Base-by-base conservation (phyloP, 2,888 invertebrate genomes). In the Caenorhabditis afra region DNA sequence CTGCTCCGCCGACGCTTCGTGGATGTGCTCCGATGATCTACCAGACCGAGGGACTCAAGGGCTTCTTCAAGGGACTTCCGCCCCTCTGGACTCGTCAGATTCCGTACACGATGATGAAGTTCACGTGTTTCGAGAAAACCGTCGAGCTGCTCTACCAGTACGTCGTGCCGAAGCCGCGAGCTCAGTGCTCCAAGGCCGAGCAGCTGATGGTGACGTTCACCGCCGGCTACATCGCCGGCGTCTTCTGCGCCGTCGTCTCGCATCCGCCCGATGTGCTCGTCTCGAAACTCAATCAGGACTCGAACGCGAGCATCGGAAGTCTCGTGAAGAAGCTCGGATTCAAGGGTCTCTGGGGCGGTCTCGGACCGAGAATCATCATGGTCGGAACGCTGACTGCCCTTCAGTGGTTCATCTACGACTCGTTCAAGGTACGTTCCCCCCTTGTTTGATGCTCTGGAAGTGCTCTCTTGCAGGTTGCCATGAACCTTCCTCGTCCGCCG, bases 41-140 rank as follows among this genome's bases (percentile, higher is more conserved):
- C 70, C 70, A 62, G 20, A 66, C 71, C 16, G 84, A 84, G 49
- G 84, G 84, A 16, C 59, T 81, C 18, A 57, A 44, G 37, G 97
- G 97, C 20, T 76, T 76, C 68, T 76, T 68, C 67, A 67, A 73
- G 92, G 95, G 96, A 68, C 92, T 97, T 79, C 95, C 95, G 47
- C 97, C 97, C 39, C 93, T 97, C 79, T 97, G 97, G 97, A 66
- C 95, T 91, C 92, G 97, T 87, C 97, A 97, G 93, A 97, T 97
- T 91, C 97, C 97, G 0, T 97, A 97, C 93, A 97, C 97, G 84
- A 97, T 98, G 97, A 97, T 97, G 97, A 98, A 97, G 93, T 97
- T 97, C 91, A 95, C 97, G 84, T 97, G 96, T 93, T 97, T 97
- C 91, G 97, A 97, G 92, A 94, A 95, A 90, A 97, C 97, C 12